Evolutionary conservation across 2,113 vertebrate species (phyloP).

Genomic region (Ophiodon elongatus): DNA sequence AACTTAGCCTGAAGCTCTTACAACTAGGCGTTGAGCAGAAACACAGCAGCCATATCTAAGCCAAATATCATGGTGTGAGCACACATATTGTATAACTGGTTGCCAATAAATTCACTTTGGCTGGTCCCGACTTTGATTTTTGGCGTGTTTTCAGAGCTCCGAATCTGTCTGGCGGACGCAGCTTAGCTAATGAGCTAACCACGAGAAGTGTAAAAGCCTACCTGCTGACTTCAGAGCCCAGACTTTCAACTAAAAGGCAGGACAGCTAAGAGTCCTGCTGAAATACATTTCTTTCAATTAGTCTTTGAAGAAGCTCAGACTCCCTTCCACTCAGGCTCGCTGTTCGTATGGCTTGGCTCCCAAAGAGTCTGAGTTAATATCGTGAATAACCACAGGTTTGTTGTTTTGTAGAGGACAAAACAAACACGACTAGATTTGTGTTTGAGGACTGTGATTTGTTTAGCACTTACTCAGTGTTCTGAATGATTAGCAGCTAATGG

Average conservation of each 20-base stretch:
- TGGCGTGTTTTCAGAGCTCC: slow-evolving; percentile 65
- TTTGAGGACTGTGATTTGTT: slow-evolving; percentile 52
- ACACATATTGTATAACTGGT: slow-evolving; percentile 49
- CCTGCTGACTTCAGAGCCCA: slow-evolving; percentile 73
- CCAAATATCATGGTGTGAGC: slow-evolving; percentile 63
- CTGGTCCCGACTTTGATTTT: slow-evolving; percentile 61
- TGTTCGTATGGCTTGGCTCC: slow-evolving; percentile 15
- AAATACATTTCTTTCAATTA: slow-evolving; percentile 70
- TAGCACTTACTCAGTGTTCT: slow-evolving; percentile 45
- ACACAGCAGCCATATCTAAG: slow-evolving; percentile 46
- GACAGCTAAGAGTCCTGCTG: slow-evolving; percentile 50
- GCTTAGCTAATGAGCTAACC: slow-evolving; percentile 74
- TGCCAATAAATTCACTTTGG: slow-evolving; percentile 71
- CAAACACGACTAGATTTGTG: slow-evolving; percentile 41
- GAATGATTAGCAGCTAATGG: slow-evolving; percentile 58
- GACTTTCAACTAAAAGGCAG: slow-evolving; percentile 54
- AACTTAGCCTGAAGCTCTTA: slow-evolving; percentile 49
- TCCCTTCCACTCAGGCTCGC: slow-evolving; percentile 37
- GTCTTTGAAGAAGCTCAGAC: slow-evolving; percentile 41
- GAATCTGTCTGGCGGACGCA: slow-evolving; percentile 51
- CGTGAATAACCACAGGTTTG: slow-evolving; percentile 43
- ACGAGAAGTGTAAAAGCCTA: slow-evolving; percentile 67
- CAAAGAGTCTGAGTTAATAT: slow-evolving; percentile 41
- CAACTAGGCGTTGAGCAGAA: slow-evolving; percentile 47
- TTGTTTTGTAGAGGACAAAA: slow-evolving; percentile 46